Evolutionary conservation across 1,140 invertebrate species (phyloP), one percentile per base, ranked within the genome.

Genomic region (Drosophila setifemur): DNA sequence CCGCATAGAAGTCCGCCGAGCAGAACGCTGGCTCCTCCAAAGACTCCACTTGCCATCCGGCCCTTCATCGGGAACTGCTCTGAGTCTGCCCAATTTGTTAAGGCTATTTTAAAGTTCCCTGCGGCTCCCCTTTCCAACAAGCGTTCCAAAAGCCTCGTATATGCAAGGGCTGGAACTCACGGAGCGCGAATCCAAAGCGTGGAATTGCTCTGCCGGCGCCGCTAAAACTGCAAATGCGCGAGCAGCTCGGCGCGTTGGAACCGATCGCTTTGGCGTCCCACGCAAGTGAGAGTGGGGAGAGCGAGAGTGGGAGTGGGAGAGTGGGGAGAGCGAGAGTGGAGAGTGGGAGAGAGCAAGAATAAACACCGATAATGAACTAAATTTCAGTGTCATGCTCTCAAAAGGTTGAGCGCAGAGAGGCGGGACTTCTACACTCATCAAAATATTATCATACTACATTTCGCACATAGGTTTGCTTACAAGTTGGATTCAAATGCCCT

Each of bases 181-280:
- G 18, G 11, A 47, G 40, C 29, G 14, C 26, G 14, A 2, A 19
- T 4, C 42, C 28, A 7, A 29, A 37, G 37, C 37, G 29, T 16
- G 26, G 31, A 55, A 26, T 37, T 21, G 4, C 33, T 37, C 29
- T 31, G 37, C 28, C 55, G 60, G 37, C 35, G 40, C 39, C 39
- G 40, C 19, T 39, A 40, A 19, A 58, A 47, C 40, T 31, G 55
- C 70, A 40, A 55, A 50, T 43, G 57, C 66, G 60, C 60, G 33
- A 28, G n/a, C 44, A 8, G 35, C 43, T 35, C 29, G 42, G 7
- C n/a, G 47, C 35, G n/a, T 40, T 29, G 54, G 21, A 47, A 37
- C 29, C 39, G 45, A 4, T 37, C 23, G 47, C 54, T 5, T 29
- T 44, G 29, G 23, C 35, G 25, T 60, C 33, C 33, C 29, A 28